Evolutionary conservation across 2,888 invertebrate genomes (phyloP), one percentile per base, ranked within the genome.

Genomic region (Dryadula phaetusa): DNA sequence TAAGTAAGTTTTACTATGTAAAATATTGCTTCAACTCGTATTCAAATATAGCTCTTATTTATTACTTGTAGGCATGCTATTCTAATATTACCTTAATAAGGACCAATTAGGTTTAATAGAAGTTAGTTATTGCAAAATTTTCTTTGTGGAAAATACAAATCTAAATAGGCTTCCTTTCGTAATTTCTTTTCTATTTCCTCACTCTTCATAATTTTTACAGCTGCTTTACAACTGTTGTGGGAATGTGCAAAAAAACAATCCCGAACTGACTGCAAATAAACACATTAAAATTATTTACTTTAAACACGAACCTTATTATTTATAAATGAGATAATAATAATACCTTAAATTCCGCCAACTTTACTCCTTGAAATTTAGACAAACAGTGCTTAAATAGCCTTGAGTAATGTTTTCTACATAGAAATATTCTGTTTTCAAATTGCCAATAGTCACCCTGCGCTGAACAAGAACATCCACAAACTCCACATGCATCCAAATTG

Each of bases 391-490:
- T 89, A 65, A 91, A 92, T n/a, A 92, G 76, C 69, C 78, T 76
- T 0, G 78, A 61, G 64, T 92, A 92, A 77, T 93, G 92, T 73
- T 82, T 85, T 72, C 93, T 80, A 76, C 93, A 93, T 12, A 93
- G 78, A 70, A 88, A 93, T 64, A 92, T 80, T 72, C 87, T 82
- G 72, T 93, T 86, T 74, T 93, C 93, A 73, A 84, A 93, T 68
- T 93, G 93, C 92, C 94, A 94, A 74, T 94, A 94, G 77, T 94
- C 94, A 1, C 94, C 94, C 70, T 93, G 92, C 2, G 83, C 83
- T 0, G 91, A 90, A 70, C 93, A 93, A 0, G 85, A 88, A 68
- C 89, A 88, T 0, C 87, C 88, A 63, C 93, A 93, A 1, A 74
- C 79, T n/a, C 82, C 88, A 73, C 93, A 93, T 4, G 82, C 75